phyloP scores from a whole-genome alignment of 2,113 vertebrate species.

The Rattus rattus region DNA sequence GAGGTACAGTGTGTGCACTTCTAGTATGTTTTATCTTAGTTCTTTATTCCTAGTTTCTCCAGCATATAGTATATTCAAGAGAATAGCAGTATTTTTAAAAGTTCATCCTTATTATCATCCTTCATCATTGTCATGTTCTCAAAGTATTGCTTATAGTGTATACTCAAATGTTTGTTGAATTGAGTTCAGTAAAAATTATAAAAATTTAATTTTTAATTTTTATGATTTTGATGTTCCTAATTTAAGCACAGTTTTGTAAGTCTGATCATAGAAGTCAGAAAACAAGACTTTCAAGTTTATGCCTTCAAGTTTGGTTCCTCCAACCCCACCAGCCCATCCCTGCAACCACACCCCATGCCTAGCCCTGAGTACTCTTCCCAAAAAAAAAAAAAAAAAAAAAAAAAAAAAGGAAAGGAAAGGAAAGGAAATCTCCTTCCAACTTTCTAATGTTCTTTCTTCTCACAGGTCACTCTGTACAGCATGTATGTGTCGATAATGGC shows the following conservation, averaged over 20 bases:
- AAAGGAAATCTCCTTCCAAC: neutral
- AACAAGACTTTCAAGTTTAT: neutral
- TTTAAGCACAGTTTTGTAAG: constrained; percentile 36
- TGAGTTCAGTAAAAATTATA: constrained; percentile 26
- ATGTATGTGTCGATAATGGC: constrained; percentile 99
- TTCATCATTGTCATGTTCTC: neutral
- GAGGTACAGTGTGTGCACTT: neutral
- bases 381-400: neutral
- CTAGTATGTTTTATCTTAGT: neutral
- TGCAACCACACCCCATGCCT: neutral
- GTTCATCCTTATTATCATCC: neutral
- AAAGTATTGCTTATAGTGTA: neutral
- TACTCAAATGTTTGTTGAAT: constrained; percentile 12
- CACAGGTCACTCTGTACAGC: constrained; percentile 94
- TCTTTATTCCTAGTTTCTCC: constrained; percentile 17
- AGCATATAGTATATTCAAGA: constrained; percentile 24
- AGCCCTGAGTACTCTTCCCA: neutral
- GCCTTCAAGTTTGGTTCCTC: neutral
- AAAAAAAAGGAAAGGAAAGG: neutral
- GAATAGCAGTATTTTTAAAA: neutral
- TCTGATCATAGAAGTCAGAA: neutral
- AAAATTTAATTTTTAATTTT: constrained; percentile 62
- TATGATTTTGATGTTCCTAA: constrained; percentile 46
- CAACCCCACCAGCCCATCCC: too few relatives aligned
- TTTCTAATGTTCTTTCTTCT: constrained; percentile 35